phyloP scores from a whole-genome alignment of 2,888 invertebrate genomes.

The Steinernema hermaphroditum region DNA sequence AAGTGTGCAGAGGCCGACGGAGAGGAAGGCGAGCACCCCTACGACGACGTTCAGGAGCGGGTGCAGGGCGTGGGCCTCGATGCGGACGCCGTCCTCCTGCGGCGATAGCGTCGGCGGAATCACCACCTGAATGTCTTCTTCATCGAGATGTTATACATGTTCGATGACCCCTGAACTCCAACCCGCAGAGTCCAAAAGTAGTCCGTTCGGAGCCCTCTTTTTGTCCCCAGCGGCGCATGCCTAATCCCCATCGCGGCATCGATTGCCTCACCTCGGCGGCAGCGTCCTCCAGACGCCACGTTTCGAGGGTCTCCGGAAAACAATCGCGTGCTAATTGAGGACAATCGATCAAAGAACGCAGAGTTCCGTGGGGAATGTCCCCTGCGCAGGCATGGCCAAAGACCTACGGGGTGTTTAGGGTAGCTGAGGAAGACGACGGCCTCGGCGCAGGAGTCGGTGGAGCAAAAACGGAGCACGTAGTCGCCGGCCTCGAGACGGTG shows the following conservation, averaged over 20 bases:
- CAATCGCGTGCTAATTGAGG: constrained; percentile 21
- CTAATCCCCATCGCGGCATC: not conserved
- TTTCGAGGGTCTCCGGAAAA: not conserved
- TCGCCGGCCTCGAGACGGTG: constrained; percentile 37
- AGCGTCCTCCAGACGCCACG: not conserved
- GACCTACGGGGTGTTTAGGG: constrained; percentile 21
- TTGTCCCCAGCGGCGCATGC: not conserved
- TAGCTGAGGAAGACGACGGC: constrained; percentile 12
- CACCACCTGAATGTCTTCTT: constrained; percentile 8
- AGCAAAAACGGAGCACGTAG: constrained; percentile 40
- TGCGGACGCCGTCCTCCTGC: not conserved
- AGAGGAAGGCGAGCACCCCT: constrained; percentile 4
- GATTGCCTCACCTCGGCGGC: not conserved
- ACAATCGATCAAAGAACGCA: constrained; percentile 12
- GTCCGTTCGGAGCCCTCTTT: not conserved
- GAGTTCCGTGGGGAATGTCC: too few relatives aligned
- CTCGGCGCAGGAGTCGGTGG: constrained; percentile 8
- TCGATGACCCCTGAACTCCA: not conserved
- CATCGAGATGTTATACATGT: not conserved
- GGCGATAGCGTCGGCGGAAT: not conserved
- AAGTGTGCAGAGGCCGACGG: constrained; percentile 7
- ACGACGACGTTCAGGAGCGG: constrained; percentile 2
- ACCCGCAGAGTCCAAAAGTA: not conserved
- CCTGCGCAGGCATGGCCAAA: not conserved
- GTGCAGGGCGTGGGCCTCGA: not conserved